Conservation (phyloP, 2,888 invertebrate species). For the Morpho deidamia region DNA sequence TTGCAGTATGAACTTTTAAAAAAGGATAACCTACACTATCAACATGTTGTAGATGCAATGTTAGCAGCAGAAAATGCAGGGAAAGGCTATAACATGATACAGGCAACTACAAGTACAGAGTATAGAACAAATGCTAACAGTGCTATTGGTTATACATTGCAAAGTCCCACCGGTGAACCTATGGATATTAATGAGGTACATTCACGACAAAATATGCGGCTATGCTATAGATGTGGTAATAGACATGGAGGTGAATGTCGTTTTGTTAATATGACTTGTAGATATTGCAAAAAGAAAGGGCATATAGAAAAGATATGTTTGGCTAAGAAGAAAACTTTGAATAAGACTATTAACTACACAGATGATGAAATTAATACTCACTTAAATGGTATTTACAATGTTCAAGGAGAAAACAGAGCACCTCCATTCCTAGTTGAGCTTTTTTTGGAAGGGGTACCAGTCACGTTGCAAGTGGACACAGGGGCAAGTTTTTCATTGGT, state of each 20-base stretch:
- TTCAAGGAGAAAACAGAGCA: too few relatives aligned
- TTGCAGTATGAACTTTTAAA: conserved; percentile 26
- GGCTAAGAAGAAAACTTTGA: conserved; percentile 6
- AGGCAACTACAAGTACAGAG: too few relatives aligned
- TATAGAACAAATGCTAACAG: background rate
- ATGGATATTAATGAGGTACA: conserved; percentile 16
- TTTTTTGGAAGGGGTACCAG: conserved; percentile 5
- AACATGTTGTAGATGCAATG: conserved; percentile 22
- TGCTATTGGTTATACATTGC: background rate
- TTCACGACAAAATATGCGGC: conserved; percentile 2
- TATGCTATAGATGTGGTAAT: conserved; percentile 24
- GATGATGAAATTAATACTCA: conserved; percentile 4
- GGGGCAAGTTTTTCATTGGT: conserved; percentile 21
- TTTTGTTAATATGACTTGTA: conserved; percentile 18
- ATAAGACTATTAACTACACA: conserved; percentile 1
- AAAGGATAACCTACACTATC: conserved; percentile 20
- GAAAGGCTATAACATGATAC: conserved; percentile 18
- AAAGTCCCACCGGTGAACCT: conserved; percentile 1
- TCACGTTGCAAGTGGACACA: conserved; percentile 20
- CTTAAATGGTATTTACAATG: conserved; percentile 14
- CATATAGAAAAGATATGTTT: conserved; percentile 16
- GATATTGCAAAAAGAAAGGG: conserved; percentile 9
- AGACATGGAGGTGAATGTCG: conserved; percentile 20
- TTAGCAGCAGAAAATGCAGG: conserved; percentile 24
- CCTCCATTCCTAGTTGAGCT: conserved; percentile 16